Evolutionary conservation across 2,797 vertebrate genomes (phyloP).

Genomic region (Morus bassanus): DNA sequence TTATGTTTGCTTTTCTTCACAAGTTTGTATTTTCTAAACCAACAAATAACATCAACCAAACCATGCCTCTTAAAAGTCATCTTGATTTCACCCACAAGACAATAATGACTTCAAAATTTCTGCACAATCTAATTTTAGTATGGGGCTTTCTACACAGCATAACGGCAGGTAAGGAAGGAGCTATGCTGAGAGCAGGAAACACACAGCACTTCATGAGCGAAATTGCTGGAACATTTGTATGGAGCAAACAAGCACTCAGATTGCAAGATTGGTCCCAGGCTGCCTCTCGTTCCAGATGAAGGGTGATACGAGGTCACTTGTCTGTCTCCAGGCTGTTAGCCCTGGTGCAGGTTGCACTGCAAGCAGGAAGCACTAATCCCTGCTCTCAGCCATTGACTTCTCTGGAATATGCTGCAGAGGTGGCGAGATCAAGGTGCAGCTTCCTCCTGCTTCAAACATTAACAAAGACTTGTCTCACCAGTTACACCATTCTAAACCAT

Average conservation of each 20-base stretch:
- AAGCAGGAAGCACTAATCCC: neutral
- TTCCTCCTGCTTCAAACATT: neutral
- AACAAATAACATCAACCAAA: neutral
- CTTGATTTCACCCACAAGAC: neutral
- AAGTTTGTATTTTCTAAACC: neutral
- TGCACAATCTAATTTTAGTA: neutral
- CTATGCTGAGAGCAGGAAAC: neutral
- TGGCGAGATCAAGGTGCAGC: neutral
- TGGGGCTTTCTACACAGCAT: neutral
- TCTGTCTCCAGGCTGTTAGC: neutral
- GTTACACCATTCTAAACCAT: neutral
- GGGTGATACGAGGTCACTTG: neutral
- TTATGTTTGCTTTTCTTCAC: neutral
- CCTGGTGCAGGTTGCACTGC: neutral
- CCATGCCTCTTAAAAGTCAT: neutral
- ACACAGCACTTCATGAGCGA: neutral
- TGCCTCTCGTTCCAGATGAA: neutral
- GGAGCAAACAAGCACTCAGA: neutral
- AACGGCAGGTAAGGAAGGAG: neutral
- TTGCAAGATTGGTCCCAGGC: neutral
- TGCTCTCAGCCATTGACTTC: neutral
- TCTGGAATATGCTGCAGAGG: rapidly evolving
- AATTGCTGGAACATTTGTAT: neutral
- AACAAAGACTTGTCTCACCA: neutral
- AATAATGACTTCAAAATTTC: neutral